Evolutionary conservation across 2,888 invertebrate genomes (phyloP).

Genomic region (Hylaea fasciaria): DNA sequence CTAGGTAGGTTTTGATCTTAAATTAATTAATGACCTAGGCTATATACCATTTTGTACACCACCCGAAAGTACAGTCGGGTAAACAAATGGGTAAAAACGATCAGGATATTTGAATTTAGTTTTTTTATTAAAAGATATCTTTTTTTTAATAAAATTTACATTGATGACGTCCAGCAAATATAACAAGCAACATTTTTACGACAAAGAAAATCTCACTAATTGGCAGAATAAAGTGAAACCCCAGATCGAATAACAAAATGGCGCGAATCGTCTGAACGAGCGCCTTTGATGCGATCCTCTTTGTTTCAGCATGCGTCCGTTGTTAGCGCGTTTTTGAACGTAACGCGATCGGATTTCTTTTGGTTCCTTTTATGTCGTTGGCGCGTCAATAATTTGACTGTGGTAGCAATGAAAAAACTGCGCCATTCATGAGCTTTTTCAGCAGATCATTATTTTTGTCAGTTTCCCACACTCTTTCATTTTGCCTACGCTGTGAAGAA

Average conservation of each 20-base stretch:
- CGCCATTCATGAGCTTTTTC: no score
- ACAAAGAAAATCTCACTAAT: slow-evolving; percentile 12
- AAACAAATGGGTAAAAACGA: no score
- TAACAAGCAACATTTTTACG: slow-evolving; percentile 1
- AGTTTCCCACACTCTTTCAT: no score
- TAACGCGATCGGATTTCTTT: slow-evolving; percentile 4
- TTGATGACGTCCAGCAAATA: background rate
- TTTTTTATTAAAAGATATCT: no score
- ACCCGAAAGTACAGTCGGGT: no score
- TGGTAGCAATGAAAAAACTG: no score
- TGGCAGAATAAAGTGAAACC: slow-evolving; percentile 1
- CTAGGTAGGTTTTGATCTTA: no score
- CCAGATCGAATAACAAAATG: background rate
- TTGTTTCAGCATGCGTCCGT: slow-evolving; percentile 18
- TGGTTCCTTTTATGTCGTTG: slow-evolving; percentile 8
- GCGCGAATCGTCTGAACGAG: slow-evolving; percentile 8
- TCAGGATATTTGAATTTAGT: no score
- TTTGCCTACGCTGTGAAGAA: no score
- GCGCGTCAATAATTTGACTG: background rate
- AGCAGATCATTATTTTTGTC: no score
- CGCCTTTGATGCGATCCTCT: slow-evolving; percentile 16
- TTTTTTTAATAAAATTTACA: background rate
- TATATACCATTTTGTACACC: no score
- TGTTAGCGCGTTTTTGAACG: slow-evolving; percentile 18
- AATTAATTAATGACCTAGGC: no score